A percentile compares a stretch with the other conserved stretches of the same genome.
Conservation (phyloP, 2,113 vertebrate genomes). For the Callopanchax toddi region DNA sequence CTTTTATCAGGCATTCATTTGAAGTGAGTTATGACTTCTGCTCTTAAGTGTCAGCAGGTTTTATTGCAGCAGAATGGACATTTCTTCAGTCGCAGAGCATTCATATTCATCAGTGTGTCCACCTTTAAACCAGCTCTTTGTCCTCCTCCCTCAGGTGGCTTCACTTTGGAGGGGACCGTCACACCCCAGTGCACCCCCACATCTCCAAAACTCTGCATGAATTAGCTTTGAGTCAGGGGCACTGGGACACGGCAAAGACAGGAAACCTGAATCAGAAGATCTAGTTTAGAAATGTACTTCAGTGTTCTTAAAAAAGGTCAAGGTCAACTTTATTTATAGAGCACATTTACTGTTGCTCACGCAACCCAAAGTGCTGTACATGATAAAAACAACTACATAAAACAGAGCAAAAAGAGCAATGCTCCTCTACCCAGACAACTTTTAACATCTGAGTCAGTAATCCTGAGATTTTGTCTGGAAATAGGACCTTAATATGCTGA, state of each 20-base stretch:
- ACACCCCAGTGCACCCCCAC: constrained; percentile 23
- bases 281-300: neutral
- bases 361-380: too few species aligned
- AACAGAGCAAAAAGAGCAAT: too few species aligned
- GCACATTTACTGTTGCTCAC: too few species aligned
- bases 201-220: constrained; percentile 26
- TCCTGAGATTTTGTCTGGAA: neutral
- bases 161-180: constrained; percentile 53
- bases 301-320: too few species aligned
- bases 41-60: constrained; percentile 4
- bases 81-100: constrained; percentile 26
- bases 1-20: neutral
- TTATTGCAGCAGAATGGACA: constrained; percentile 9
- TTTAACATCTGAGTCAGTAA: neutral
- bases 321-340: too few species aligned
- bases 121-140: constrained; percentile 7
- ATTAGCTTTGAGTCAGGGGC: constrained; percentile 45
- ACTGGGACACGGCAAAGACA: constrained; percentile 32
- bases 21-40: neutral
- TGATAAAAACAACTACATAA: too few species aligned
- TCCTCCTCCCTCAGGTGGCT: constrained; percentile 52
- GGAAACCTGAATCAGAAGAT: constrained; percentile 7
- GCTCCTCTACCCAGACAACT: neutral
- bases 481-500: neutral
- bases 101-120: constrained; percentile 58